A percentile compares a stretch with the other conserved stretches of the same genome.
These are phyloP conservation scores for Sphaerodactylus townsendi DNA, from an alignment of 2,113 vertebrate genomes.

Conservation along the genomic window DNA sequence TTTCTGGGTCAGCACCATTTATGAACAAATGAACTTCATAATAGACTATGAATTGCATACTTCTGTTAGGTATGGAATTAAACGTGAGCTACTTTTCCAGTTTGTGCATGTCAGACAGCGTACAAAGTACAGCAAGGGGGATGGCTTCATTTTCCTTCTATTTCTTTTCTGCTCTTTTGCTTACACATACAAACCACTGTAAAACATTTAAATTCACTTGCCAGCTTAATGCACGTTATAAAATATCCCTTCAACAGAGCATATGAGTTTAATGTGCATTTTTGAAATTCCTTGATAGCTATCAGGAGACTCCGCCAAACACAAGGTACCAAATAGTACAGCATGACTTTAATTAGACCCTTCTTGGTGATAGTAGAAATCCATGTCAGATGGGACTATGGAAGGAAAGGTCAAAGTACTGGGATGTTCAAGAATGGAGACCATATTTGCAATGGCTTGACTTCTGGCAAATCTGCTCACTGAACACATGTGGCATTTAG, in stretches of 20 bases:
- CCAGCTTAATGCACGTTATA: background rate
- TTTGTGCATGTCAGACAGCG: constrained; percentile 31
- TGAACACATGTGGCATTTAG: background rate
- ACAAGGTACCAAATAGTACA: constrained; percentile 39
- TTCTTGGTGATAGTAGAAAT: background rate
- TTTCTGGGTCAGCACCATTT: constrained; percentile 24
- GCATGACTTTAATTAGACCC: background rate
- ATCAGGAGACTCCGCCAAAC: constrained; percentile 41
- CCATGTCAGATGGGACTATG: rapidly evolving
- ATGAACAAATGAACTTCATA: constrained; percentile 28
- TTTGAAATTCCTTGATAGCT: constrained; percentile 53
- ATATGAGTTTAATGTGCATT: constrained; percentile 42
- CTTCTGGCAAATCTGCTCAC: rapidly evolving
- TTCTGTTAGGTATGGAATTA: background rate
- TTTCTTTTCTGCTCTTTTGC: background rate
- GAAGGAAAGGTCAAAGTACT: rapidly evolving
- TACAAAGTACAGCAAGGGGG: constrained; percentile 22
- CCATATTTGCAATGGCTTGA: background rate
- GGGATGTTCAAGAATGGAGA: rapidly evolving
- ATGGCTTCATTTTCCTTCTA: constrained; percentile 1
- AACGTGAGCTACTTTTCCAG: constrained; percentile 36
- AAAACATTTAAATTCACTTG: constrained; percentile 39
- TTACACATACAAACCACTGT: background rate
- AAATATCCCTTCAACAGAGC: constrained; percentile 34
- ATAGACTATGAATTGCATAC: constrained; percentile 9